These are phyloP conservation scores for Drosophila quadrilineata DNA, from an alignment of 1,140 invertebrate genomes.

Conservation along the genomic window DNA sequence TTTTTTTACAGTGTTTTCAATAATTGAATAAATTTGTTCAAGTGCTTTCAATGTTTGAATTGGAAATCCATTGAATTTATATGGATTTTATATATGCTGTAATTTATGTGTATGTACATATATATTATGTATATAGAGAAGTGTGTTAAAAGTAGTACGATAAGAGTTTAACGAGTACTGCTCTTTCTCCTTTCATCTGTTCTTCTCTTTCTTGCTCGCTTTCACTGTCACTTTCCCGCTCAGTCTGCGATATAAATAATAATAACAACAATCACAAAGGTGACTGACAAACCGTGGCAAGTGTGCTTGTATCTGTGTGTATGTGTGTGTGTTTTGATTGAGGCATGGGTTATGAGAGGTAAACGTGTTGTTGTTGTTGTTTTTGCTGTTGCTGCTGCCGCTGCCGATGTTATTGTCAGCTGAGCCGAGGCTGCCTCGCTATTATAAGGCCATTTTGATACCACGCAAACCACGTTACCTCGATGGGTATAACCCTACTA, in stretches of 20 bases:
- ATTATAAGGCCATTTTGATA: constrained; percentile 46
- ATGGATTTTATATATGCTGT: not conserved
- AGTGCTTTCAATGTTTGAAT: too few species aligned
- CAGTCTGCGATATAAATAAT: not conserved
- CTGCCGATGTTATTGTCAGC: not conserved
- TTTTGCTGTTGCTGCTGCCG: not conserved
- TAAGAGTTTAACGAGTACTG: constrained; percentile 23
- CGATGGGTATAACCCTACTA: too few species aligned
- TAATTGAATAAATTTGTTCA: not conserved
- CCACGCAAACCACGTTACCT: constrained; percentile 4
- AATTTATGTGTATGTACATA: too few species aligned
- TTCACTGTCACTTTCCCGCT: too few species aligned
- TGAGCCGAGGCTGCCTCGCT: constrained; percentile 5
- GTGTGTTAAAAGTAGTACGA: constrained; percentile 1
- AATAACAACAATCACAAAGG: not conserved
- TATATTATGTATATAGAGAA: not conserved
- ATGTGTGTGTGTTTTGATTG: not conserved
- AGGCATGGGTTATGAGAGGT: not conserved
- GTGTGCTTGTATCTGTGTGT: constrained; percentile 5
- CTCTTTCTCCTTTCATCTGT: too few species aligned
- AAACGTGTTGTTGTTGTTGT: too few species aligned
- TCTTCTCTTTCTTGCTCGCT: too few species aligned
- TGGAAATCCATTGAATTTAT: constrained; percentile 6
- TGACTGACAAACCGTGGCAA: constrained; percentile 15
- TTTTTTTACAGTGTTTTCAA: constrained; percentile 32